Evolutionary conservation across 1,140 invertebrate genomes (phyloP).

Genomic region (Chrysoperla carnea): DNA sequence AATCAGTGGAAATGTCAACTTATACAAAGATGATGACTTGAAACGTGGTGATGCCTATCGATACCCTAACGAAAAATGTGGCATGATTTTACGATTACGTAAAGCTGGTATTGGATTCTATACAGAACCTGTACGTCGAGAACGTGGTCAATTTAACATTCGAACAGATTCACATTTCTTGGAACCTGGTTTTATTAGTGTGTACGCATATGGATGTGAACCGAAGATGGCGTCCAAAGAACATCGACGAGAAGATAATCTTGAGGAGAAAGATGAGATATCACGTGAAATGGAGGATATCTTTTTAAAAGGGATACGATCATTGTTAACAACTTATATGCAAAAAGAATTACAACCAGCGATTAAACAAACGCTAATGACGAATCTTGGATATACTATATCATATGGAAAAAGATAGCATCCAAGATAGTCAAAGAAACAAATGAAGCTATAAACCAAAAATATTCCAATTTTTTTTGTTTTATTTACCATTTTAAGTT

Average conservation of each 20-base stretch:
- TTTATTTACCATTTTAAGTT: too few species aligned
- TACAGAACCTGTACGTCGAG: slow-evolving; percentile 30
- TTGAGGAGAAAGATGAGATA: slow-evolving; percentile 38
- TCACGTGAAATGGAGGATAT: slow-evolving; percentile 67
- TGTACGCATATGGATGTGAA: slow-evolving; percentile 65
- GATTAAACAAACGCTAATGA: slow-evolving; percentile 67
- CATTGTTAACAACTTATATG: slow-evolving; percentile 63
- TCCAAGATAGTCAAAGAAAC: too few species aligned
- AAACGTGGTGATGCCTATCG: slow-evolving; percentile 11
- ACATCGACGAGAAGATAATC: slow-evolving; percentile 20
- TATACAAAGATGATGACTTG: slow-evolving; percentile 29
- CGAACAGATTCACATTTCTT: slow-evolving; percentile 65
- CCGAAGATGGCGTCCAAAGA: slow-evolving; percentile 19
- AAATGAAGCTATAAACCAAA: too few species aligned
- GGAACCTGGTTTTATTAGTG: slow-evolving; percentile 63
- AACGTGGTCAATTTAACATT: slow-evolving; percentile 47
- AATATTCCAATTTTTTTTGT: too few species aligned
- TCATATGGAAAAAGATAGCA: slow-evolving; percentile 42
- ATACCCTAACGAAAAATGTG: slow-evolving; percentile 28
- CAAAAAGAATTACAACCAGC: slow-evolving; percentile 64
- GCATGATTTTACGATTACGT: slow-evolving; percentile 57
- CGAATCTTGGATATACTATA: slow-evolving; percentile 68
- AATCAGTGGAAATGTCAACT: slow-evolving; percentile 51
- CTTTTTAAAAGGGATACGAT: slow-evolving; percentile 57
- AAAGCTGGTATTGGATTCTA: slow-evolving; percentile 53